A percentile compares a stretch with the other conserved stretches of the same genome.
phyloP scores from a whole-genome alignment of 2,797 vertebrate genomes.

The Fistularia commersonii region DNA sequence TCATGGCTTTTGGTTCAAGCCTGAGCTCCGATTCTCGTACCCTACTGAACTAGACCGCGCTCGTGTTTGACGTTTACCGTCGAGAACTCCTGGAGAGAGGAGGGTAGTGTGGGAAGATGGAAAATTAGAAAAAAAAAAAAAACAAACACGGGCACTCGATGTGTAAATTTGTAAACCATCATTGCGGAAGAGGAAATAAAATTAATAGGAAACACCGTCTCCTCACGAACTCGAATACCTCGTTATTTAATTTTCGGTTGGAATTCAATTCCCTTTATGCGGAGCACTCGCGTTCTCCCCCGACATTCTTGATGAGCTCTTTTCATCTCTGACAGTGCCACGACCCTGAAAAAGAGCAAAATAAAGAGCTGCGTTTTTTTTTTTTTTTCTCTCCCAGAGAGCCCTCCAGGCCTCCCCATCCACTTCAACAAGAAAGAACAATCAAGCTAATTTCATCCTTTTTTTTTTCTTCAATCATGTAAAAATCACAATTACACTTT shows the following conservation, averaged over 20 bases:
- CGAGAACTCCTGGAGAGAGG: slow-evolving; percentile 25
- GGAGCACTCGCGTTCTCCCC: slow-evolving; percentile 22
- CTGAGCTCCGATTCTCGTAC: slow-evolving; percentile 59
- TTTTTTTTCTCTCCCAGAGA: too few relatives aligned
- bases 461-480: slow-evolving; percentile 21
- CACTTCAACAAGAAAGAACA: slow-evolving; percentile 22
- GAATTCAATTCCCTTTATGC: slow-evolving; percentile 29
- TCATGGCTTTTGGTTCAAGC: slow-evolving; percentile 38
- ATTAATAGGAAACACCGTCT: neutral
- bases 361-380: too few relatives aligned
- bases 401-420: too few relatives aligned
- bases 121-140: slow-evolving; percentile 2
- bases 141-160: slow-evolving; percentile 11
- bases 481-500: slow-evolving; percentile 18
- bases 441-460: slow-evolving; percentile 30
- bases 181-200: slow-evolving; percentile 10
- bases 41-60: slow-evolving; percentile 48
- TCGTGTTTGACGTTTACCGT: slow-evolving; percentile 23
- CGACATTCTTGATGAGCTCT: slow-evolving; percentile 25
- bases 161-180: slow-evolving; percentile 31
- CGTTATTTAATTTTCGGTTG: slow-evolving; percentile 20
- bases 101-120: slow-evolving; percentile 28
- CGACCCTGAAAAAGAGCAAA: slow-evolving; percentile 22
- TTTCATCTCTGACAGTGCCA: slow-evolving; percentile 12
- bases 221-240: slow-evolving; percentile 12